Conservation (phyloP, 2,113 vertebrate species). For the Dasyurus viverrinus region DNA sequence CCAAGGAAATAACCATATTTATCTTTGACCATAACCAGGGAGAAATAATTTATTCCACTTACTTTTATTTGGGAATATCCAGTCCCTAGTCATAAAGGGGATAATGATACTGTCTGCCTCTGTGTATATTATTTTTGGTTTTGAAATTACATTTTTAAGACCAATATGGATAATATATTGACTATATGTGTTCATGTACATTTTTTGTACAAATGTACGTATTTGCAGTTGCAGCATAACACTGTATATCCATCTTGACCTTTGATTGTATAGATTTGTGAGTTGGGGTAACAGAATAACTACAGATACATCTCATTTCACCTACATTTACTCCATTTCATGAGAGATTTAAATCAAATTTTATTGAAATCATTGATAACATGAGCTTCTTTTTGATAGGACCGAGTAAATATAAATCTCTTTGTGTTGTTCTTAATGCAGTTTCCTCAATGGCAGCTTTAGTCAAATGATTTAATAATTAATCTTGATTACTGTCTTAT, state of each 20-base stretch:
- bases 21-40: background rate
- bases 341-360: background rate
- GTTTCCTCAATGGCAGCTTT: background rate
- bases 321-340: background rate
- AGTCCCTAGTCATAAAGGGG: background rate
- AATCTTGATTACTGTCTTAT: background rate
- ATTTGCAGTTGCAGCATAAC: background rate
- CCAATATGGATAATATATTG: too few relatives aligned
- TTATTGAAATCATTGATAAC: background rate
- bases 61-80: background rate
- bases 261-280: background rate
- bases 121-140: too few relatives aligned
- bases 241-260: background rate
- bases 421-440: background rate
- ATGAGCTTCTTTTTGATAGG: background rate
- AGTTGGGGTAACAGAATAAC: background rate
- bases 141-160: too few relatives aligned
- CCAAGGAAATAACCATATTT: background rate
- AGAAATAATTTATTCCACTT: background rate
- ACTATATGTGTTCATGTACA: background rate
- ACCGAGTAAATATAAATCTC: background rate
- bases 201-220: background rate
- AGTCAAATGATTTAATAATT: background rate
- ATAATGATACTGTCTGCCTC: background rate
- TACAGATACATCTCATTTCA: background rate